Conservation (phyloP, 1,140 invertebrate genomes). For the Drosophila athabasca region DNA sequence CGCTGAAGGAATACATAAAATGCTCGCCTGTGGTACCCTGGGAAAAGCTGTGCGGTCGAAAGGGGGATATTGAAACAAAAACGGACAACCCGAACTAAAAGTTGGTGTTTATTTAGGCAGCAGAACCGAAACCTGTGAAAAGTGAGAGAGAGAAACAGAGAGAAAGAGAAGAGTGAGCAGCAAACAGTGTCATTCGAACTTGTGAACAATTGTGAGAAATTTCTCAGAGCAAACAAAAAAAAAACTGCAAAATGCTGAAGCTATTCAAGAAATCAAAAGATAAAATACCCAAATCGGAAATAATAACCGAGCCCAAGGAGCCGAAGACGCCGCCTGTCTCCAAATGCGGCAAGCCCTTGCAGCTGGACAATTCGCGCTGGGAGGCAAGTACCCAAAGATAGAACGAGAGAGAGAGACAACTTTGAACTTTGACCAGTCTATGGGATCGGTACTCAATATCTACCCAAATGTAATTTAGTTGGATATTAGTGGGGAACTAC, state of each 20-base stretch:
- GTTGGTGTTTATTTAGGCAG: not conserved
- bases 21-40: constrained; percentile 17
- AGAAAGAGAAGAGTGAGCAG: constrained; percentile 9
- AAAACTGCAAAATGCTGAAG: constrained; percentile 65
- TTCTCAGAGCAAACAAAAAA: not conserved
- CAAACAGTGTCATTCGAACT: not conserved
- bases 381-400: constrained; percentile 74
- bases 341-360: constrained; percentile 79
- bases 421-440: constrained; percentile 34
- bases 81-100: constrained; percentile 15
- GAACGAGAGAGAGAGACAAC: not conserved
- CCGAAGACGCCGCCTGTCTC: constrained; percentile 65
- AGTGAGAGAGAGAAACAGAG: constrained; percentile 2
- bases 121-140: constrained; percentile 13
- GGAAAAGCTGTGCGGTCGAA: constrained; percentile 29
- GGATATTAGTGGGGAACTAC: not conserved
- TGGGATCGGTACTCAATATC: too few relatives aligned
- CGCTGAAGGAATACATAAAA: constrained; percentile 1
- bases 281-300: constrained; percentile 80
- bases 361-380: constrained; percentile 77
- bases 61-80: constrained; percentile 26
- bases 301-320: constrained; percentile 71
- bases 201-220: constrained; percentile 15
- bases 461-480: constrained; percentile 1
- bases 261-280: constrained; percentile 80